Percentiles rank a stretch among this genome's conserved stretches.
These are phyloP conservation scores for Plectropomus leopardus DNA, from an alignment of 2,113 vertebrate genomes.

Conservation along the genomic window DNA sequence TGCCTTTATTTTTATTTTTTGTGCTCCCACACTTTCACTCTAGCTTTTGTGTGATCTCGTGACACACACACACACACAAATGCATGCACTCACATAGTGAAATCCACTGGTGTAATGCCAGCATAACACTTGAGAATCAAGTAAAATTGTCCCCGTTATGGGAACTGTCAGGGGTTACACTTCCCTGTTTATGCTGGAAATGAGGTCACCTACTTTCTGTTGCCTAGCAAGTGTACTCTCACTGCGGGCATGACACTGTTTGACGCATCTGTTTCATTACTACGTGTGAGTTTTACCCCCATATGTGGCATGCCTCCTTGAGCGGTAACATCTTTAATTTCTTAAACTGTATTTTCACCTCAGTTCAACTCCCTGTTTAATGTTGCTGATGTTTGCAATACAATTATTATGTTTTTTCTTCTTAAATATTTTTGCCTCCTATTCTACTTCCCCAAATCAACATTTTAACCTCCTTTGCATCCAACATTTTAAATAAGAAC, in stretches of 20 bases:
- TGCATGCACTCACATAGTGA: neutral
- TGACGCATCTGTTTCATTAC: conserved; percentile 22
- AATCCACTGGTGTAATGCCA: conserved; percentile 23
- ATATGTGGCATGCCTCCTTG: neutral
- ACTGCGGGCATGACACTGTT: conserved; percentile 25
- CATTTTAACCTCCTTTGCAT: neutral
- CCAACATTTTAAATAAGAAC: neutral
- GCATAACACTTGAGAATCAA: conserved; percentile 43
- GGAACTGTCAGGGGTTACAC: conserved; percentile 67
- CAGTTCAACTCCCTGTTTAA: neutral
- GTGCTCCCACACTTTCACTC: neutral
- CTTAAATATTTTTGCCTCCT: neutral
- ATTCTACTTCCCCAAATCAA: neutral
- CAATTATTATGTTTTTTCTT: neutral
- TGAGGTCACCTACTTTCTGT: conserved; percentile 83
- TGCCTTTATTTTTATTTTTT: neutral
- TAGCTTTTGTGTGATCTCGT: neutral
- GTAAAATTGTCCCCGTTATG: conserved; percentile 56
- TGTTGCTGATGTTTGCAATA: neutral
- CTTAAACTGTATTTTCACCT: conserved; percentile 11
- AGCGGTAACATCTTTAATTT: neutral
- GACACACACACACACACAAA: neutral
- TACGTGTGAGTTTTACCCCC: conserved; percentile 10
- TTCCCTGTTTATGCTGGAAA: conserved; percentile 74
- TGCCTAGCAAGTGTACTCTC: conserved; percentile 48